Conservation (phyloP, 2,797 vertebrate species). For the Scomberomorus guttatus region DNA sequence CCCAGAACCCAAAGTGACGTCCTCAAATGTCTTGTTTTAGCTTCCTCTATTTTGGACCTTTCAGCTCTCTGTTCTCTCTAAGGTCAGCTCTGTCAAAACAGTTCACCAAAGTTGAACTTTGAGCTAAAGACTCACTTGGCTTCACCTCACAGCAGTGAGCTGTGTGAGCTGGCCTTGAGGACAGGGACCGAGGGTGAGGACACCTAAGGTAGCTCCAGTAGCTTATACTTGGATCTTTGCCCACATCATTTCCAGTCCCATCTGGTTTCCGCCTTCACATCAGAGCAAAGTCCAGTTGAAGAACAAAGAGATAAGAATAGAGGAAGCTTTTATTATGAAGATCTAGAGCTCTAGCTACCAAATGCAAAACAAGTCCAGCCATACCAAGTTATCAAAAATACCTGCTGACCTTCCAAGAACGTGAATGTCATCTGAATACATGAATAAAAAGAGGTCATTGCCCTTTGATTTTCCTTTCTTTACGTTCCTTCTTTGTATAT, state of each 20-base stretch:
- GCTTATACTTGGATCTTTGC: background rate
- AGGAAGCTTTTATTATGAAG: background rate
- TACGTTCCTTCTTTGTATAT: background rate
- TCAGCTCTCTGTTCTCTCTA: too few species aligned
- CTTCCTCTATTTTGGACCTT: too few species aligned
- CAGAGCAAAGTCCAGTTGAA: constrained; percentile 23
- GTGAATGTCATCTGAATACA: background rate
- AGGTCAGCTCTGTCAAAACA: background rate
- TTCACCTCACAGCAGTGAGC: too few species aligned
- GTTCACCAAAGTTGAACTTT: background rate
- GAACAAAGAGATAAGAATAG: constrained; percentile 6
- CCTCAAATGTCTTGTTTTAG: too few species aligned
- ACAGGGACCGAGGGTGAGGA: too few species aligned
- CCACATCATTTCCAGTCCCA: background rate
- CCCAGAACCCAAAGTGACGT: too few species aligned
- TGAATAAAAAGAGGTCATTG: background rate
- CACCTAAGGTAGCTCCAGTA: background rate
- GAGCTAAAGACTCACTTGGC: too few species aligned
- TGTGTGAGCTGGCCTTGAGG: too few species aligned
- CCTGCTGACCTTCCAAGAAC: background rate
- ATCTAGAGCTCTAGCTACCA: background rate
- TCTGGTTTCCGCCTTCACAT: background rate
- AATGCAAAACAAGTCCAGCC: background rate
- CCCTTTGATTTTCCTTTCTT: background rate
- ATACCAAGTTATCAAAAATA: background rate